Evolutionary conservation across 2,888 invertebrate genomes (phyloP).

Genomic region (Xestia ashworthii): DNA sequence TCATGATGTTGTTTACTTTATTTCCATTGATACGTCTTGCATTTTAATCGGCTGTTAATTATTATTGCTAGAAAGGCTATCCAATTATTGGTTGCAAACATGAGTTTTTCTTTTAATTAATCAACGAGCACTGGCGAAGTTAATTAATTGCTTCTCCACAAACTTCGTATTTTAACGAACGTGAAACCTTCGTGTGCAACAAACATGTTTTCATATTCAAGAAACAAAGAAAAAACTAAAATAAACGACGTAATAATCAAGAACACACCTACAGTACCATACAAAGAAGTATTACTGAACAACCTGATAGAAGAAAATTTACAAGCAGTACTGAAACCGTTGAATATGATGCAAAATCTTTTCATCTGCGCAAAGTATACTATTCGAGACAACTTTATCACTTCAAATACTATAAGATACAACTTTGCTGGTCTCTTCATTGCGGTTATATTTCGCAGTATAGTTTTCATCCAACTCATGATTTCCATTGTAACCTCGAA

Average conservation of each 20-base stretch:
- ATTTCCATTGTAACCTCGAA: not conserved
- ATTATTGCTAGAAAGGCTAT: not conserved
- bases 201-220: conserved; percentile 22
- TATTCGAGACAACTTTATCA: conserved; percentile 38
- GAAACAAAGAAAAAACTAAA: conserved; percentile 18
- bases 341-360: conserved; percentile 41
- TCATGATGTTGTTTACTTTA: no score
- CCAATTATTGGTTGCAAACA: not conserved
- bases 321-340: conserved; percentile 30
- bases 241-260: conserved; percentile 35
- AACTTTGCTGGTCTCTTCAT: conserved; percentile 9
- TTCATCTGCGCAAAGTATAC: conserved; percentile 52
- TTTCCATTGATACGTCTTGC: no score
- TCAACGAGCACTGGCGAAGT: not conserved
- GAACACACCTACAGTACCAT: not conserved
- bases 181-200: not conserved
- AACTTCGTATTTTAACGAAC: not conserved
- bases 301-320: conserved; percentile 34
- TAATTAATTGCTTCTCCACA: conserved; percentile 29
- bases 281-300: conserved; percentile 32
- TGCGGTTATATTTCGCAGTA: not conserved
- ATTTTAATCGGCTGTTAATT: no score
- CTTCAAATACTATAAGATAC: conserved; percentile 21
- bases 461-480: conserved; percentile 17
- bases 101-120: not conserved